These are phyloP conservation scores for Sesamia nonagrioides DNA, from an alignment of 1,140 invertebrate genomes.

Conservation along the genomic window DNA sequence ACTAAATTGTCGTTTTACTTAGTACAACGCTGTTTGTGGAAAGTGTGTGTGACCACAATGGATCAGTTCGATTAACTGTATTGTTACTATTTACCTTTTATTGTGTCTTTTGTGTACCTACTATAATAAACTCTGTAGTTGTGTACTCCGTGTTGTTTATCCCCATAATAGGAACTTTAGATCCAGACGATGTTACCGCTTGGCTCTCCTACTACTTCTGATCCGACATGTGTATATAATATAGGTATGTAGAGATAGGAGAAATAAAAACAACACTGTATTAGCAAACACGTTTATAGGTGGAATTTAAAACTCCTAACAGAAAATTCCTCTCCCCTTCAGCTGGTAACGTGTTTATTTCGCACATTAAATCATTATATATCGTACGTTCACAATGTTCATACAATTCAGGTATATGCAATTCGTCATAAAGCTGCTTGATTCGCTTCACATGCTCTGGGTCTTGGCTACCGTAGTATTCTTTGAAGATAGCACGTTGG, in stretches of 20 bases:
- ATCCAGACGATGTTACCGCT: too few species aligned
- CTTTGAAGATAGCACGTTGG: constrained; percentile 90
- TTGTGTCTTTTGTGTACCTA: too few species aligned
- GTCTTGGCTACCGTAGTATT: constrained; percentile 91
- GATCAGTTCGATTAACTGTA: too few species aligned
- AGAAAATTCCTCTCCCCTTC: not conserved
- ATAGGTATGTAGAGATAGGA: not conserved
- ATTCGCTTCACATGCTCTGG: constrained; percentile 89
- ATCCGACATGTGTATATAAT: too few species aligned
- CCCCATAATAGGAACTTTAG: too few species aligned
- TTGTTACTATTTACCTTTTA: too few species aligned
- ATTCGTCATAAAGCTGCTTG: constrained; percentile 92
- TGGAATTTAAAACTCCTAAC: not conserved
- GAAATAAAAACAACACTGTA: not conserved
- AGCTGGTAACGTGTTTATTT: not conserved
- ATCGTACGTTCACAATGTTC: constrained; percentile 56
- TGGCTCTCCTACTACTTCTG: too few species aligned
- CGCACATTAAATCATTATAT: constrained; percentile 37
- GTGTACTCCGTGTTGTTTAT: too few species aligned
- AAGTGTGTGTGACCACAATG: too few species aligned
- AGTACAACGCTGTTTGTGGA: too few species aligned
- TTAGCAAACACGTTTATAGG: constrained; percentile 2
- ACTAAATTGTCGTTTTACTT: too few species aligned
- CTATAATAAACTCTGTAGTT: too few species aligned
- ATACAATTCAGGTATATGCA: constrained; percentile 91